These are phyloP conservation scores for Sylvilagus floridanus DNA, from an alignment of 2,797 vertebrate genomes.

Conservation along the genomic window DNA sequence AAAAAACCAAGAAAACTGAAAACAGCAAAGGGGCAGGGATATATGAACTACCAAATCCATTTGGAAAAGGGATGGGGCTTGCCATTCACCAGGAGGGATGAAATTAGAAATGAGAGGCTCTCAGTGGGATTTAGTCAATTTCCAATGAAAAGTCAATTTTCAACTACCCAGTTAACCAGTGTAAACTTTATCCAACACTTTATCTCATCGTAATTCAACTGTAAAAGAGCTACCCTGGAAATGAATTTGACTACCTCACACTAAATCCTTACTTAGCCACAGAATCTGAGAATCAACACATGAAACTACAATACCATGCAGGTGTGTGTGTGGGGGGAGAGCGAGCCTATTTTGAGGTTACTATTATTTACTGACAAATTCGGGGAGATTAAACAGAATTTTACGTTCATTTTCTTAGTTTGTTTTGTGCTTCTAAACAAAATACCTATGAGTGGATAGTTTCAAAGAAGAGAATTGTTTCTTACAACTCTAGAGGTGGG, in stretches of 20 bases:
- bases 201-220: slow-evolving; percentile 36
- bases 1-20: not conserved
- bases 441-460: not conserved
- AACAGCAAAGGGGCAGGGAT: slow-evolving; percentile 30
- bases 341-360: not conserved
- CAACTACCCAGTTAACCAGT: not conserved
- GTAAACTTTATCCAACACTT: not conserved
- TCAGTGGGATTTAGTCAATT: slow-evolving; percentile 47
- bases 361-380: not conserved
- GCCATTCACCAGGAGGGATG: slow-evolving; percentile 28
- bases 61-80: slow-evolving; percentile 51
- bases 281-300: not conserved
- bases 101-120: slow-evolving; percentile 41
- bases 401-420: not conserved
- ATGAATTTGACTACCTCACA: slow-evolving; percentile 21
- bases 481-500: not conserved
- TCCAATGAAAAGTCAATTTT: slow-evolving; percentile 50
- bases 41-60: slow-evolving; percentile 13
- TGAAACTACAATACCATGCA: not conserved
- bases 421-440: not conserved
- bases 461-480: not conserved
- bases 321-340: not conserved
- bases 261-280: not conserved
- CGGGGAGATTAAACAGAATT: not conserved
- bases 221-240: slow-evolving; percentile 31